Percentiles rank a stretch among this genome's conserved stretches.
phyloP scores from a whole-genome alignment of 53 echinoderm and acorn worm genomes.

The Apostichopus leukothele region DNA sequence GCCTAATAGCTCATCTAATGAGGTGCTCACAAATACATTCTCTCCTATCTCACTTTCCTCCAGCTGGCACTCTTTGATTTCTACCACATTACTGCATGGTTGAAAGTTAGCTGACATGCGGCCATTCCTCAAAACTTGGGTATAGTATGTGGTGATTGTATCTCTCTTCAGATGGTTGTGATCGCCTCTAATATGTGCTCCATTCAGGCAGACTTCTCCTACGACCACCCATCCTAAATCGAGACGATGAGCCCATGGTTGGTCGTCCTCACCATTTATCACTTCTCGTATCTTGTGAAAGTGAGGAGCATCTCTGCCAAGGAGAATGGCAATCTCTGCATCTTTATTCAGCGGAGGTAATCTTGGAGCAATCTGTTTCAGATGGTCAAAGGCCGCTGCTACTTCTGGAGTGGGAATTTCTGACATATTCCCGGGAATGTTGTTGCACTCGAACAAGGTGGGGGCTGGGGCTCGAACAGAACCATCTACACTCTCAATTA shows the following conservation, averaged over 20 bases:
- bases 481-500: constrained; percentile 60
- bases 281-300: constrained; percentile 59
- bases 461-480: constrained; percentile 42
- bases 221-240: constrained; percentile 64
- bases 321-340: constrained; percentile 58
- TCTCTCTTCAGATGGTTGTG: constrained; percentile 31
- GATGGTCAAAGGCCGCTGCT: constrained; percentile 44
- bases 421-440: constrained; percentile 55
- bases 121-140: constrained; percentile 53
- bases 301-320: constrained; percentile 67
- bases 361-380: constrained; percentile 50
- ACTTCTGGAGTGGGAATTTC: constrained; percentile 66
- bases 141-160: constrained; percentile 52
- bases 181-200: constrained; percentile 50
- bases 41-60: constrained; percentile 48
- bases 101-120: constrained; percentile 52
- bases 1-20: constrained; percentile 44
- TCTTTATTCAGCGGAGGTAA: constrained; percentile 54
- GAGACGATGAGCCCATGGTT: constrained; percentile 67
- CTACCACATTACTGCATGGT: constrained; percentile 48
- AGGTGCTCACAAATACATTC: constrained; percentile 45
- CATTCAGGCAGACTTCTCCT: constrained; percentile 46
- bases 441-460: constrained; percentile 53
- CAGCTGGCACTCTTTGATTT: constrained; percentile 44
- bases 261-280: constrained; percentile 61